Conservation (phyloP, 2,113 vertebrate species). For the Donacobius atricapilla region DNA sequence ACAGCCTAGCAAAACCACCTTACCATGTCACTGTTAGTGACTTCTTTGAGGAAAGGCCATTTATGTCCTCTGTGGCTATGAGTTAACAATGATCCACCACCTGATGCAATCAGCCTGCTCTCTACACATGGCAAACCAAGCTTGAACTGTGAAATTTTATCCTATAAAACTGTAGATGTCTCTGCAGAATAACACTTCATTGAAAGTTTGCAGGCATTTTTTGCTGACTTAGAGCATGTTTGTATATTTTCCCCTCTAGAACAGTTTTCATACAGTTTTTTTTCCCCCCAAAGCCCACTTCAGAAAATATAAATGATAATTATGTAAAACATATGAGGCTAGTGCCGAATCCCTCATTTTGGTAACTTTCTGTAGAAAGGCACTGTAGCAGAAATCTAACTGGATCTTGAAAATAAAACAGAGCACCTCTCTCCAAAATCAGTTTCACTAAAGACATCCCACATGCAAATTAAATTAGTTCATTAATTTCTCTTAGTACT, state of each 20-base stretch:
- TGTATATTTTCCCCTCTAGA: conserved; percentile 1
- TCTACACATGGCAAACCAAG: conserved; percentile 19
- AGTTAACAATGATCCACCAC: conserved; percentile 31
- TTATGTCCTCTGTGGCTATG: conserved; percentile 9
- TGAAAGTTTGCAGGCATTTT: conserved; percentile 28
- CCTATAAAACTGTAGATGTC: conserved; percentile 24
- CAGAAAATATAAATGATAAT: background rate
- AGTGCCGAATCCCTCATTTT: background rate
- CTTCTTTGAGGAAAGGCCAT: background rate
- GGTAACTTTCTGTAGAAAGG: background rate
- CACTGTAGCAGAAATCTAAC: background rate
- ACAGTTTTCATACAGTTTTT: background rate
- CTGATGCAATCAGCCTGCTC: conserved; percentile 35
- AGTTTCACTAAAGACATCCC: background rate
- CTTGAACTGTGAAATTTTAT: conserved; percentile 43
- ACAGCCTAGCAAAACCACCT: background rate
- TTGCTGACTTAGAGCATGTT: conserved; percentile 36
- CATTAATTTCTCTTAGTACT: background rate
- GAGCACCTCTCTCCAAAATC: background rate
- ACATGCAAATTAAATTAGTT: background rate
- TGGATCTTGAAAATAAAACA: background rate
- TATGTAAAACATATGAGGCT: background rate
- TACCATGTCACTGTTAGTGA: background rate
- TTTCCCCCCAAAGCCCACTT: background rate
- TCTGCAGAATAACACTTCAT: conserved; percentile 40